These are phyloP conservation scores for Heloderma charlesbogerti DNA, from an alignment of 2,113 vertebrate species.

Conservation along the genomic window DNA sequence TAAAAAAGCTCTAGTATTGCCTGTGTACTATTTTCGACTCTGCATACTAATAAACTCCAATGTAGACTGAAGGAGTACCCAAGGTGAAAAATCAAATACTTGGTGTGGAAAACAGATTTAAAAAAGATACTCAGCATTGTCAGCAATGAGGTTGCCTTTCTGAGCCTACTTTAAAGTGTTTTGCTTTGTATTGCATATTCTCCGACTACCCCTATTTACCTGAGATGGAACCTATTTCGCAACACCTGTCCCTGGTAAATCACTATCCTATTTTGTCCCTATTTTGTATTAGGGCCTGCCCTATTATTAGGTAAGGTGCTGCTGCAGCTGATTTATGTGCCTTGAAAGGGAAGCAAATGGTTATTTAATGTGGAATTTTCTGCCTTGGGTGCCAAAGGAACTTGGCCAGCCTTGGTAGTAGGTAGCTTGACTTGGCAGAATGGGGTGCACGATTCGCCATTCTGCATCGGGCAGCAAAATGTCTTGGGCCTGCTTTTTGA, in stretches of 20 bases:
- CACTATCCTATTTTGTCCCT: not conserved
- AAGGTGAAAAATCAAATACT: slow-evolving; percentile 15
- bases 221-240: not conserved
- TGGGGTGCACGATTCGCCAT: not conserved
- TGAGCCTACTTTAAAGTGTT: not conserved
- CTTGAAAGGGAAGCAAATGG: not conserved
- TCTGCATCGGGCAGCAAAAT: not conserved
- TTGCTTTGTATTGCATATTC: not conserved
- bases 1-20: not conserved
- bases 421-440: not conserved
- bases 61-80: not conserved
- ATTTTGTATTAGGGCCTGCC: not conserved
- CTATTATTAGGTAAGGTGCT: not conserved
- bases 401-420: not conserved
- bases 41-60: slow-evolving; percentile 5
- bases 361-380: not conserved
- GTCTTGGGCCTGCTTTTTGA: no score
- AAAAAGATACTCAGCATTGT: no score
- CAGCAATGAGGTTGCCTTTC: not conserved
- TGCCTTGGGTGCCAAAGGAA: no score
- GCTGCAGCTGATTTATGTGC: not conserved
- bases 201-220: not conserved
- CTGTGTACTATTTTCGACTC: not conserved
- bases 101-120: not conserved
- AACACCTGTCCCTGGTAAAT: not conserved